phyloP scores from a whole-genome alignment of 2,113 vertebrate species.

The Callocephalon fimbriatum region DNA sequence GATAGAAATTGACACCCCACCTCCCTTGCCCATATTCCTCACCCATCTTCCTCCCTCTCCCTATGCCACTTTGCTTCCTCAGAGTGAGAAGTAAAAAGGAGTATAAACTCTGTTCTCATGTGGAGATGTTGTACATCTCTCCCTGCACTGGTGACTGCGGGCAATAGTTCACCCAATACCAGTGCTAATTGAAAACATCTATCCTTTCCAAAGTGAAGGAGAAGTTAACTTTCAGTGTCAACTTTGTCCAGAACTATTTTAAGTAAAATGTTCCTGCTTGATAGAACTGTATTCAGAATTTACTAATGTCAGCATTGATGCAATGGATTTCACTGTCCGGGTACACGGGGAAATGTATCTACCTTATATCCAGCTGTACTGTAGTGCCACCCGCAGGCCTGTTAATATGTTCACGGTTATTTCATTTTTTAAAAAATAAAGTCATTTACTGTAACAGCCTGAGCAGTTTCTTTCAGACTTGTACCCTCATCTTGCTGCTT shows the following conservation, averaged over 20 bases:
- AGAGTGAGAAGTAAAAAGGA: conserved; percentile 66
- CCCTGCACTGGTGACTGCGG: conserved; percentile 69
- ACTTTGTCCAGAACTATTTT: conserved; percentile 81
- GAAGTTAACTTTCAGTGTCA: conserved; percentile 75
- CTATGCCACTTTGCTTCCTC: conserved; percentile 16
- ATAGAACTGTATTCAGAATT: conserved; percentile 79
- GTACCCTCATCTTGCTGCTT: background rate
- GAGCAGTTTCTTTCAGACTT: background rate
- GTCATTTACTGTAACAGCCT: conserved; percentile 82
- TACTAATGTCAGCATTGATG: conserved; percentile 75
- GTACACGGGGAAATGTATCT: conserved; percentile 79
- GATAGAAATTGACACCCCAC: conserved; percentile 71
- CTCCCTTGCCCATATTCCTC: conserved; percentile 39
- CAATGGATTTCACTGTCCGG: conserved; percentile 77
- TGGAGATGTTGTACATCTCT: conserved; percentile 74
- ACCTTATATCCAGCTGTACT: conserved; percentile 81
- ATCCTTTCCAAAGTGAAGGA: conserved; percentile 71
- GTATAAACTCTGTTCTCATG: conserved; percentile 55
- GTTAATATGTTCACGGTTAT: conserved; percentile 86
- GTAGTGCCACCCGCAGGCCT: conserved; percentile 84
- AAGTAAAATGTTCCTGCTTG: conserved; percentile 79
- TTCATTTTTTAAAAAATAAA: conserved; percentile 82
- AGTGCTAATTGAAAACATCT: conserved; percentile 72
- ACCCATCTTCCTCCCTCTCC: background rate
- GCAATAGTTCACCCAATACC: conserved; percentile 68